phyloP scores from a whole-genome alignment of 2,113 vertebrate genomes.

The Nycticorax nycticorax region DNA sequence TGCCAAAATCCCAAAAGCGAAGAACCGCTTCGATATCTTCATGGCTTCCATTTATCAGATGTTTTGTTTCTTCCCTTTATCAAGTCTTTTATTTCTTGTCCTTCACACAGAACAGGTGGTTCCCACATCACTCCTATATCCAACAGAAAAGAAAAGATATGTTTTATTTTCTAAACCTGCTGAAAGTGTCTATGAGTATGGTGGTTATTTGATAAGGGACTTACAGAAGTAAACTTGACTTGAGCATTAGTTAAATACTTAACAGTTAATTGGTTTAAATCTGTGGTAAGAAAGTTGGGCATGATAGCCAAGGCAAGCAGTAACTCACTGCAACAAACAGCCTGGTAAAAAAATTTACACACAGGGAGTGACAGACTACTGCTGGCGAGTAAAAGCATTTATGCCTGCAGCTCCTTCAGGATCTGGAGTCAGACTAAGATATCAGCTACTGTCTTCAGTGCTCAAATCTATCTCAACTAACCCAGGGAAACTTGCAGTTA shows the following conservation, averaged over 20 bases:
- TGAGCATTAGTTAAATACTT: not conserved
- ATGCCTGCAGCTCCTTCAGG: not conserved
- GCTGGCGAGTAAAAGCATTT: not conserved
- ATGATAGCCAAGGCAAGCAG: not conserved
- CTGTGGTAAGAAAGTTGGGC: not conserved
- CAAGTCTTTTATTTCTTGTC: not conserved
- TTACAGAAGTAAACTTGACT: not conserved
- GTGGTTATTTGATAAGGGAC: not conserved
- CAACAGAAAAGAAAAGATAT: not conserved
- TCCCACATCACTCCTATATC: not conserved
- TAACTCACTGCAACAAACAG: not conserved
- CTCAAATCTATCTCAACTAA: not conserved
- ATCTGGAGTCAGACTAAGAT: not conserved
- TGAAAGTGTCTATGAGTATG: not conserved
- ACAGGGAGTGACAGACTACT: not conserved
- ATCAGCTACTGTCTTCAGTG: not conserved
- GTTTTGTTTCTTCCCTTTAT: not conserved
- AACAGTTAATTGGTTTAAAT: not conserved
- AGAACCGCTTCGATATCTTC: conserved; percentile 84
- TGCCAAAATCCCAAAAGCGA: conserved; percentile 74
- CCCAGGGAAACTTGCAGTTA: not conserved
- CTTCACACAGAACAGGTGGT: not conserved
- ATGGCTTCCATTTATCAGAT: conserved; percentile 70
- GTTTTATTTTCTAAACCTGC: not conserved
- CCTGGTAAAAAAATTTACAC: not conserved